Percentiles rank a stretch among this genome's conserved stretches.
Conservation (phyloP, 2,113 vertebrate genomes). For the Eptatretus burgeri region DNA sequence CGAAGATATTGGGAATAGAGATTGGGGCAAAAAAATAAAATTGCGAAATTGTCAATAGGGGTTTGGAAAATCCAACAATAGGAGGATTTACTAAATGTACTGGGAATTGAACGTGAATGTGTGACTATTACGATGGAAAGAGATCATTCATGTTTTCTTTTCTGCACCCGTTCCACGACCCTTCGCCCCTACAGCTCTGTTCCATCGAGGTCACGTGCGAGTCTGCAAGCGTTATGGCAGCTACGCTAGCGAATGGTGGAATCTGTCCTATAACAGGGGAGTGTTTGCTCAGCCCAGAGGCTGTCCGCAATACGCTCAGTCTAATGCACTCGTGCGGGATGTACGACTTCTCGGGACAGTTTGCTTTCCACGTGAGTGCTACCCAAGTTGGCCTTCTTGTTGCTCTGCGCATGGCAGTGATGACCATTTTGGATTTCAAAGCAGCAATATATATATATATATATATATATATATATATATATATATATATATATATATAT, state of each 20-base stretch:
- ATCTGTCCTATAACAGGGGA: slow-evolving; percentile 94
- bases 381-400: background rate
- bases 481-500: too few relatives aligned
- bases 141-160: too few relatives aligned
- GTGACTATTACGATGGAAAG: too few relatives aligned
- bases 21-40: too few relatives aligned
- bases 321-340: slow-evolving; percentile 98
- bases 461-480: too few relatives aligned
- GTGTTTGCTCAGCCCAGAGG: slow-evolving; percentile 65
- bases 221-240: slow-evolving; percentile 88
- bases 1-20: too few relatives aligned
- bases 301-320: slow-evolving; percentile 76
- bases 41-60: too few relatives aligned
- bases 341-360: slow-evolving; percentile 97
- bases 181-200: slow-evolving; percentile 29
- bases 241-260: slow-evolving; percentile 79
- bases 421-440: background rate
- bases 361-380: slow-evolving; percentile 78
- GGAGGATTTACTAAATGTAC: too few relatives aligned
- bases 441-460: too few relatives aligned
- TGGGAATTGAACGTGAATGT: too few relatives aligned
- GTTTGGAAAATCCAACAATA: too few relatives aligned
- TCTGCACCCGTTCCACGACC: too few relatives aligned
- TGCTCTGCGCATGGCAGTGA: background rate
- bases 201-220: slow-evolving; percentile 95